Percentiles rank a stretch among this genome's conserved stretches.
These are phyloP conservation scores for Drosophila paucipuncta DNA, from an alignment of 2,888 invertebrate species.

Conservation along the genomic window DNA sequence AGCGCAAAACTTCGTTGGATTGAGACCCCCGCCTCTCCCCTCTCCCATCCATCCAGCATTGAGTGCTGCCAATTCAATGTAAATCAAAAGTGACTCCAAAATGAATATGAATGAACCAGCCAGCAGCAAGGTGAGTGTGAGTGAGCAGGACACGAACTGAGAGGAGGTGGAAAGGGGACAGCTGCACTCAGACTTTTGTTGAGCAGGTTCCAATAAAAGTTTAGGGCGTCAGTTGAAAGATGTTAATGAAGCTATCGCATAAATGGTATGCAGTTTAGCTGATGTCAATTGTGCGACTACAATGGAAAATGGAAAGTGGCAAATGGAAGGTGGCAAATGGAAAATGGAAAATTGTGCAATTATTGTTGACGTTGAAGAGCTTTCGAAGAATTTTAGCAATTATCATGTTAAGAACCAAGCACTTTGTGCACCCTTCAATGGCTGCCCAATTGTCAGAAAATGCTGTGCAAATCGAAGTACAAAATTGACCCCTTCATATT, in stretches of 20 bases:
- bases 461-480: no score
- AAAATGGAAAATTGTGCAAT: constrained; percentile 21
- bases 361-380: background rate
- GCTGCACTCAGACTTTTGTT: constrained; percentile 49
- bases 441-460: background rate
- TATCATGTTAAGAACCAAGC: background rate
- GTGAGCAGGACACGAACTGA: background rate
- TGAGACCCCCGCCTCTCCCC: background rate
- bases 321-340: background rate
- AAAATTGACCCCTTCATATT: background rate
- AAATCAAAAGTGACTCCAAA: constrained; percentile 56
- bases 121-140: constrained; percentile 4
- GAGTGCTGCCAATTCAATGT: constrained; percentile 70
- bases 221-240: constrained; percentile 24
- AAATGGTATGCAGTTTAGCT: constrained; percentile 57
- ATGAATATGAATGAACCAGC: constrained; percentile 54
- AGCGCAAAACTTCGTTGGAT: constrained; percentile 43
- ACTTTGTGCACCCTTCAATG: background rate
- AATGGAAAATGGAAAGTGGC: constrained; percentile 5
- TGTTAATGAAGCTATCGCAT: constrained; percentile 49
- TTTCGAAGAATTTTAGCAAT: constrained; percentile 1
- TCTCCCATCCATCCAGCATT: constrained; percentile 2
- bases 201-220: constrained; percentile 51
- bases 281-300: constrained; percentile 23
- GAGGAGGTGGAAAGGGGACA: background rate